These are phyloP conservation scores for Leptobrachium ailaonicum DNA, from an alignment of 2,113 vertebrate genomes.

Conservation along the genomic window DNA sequence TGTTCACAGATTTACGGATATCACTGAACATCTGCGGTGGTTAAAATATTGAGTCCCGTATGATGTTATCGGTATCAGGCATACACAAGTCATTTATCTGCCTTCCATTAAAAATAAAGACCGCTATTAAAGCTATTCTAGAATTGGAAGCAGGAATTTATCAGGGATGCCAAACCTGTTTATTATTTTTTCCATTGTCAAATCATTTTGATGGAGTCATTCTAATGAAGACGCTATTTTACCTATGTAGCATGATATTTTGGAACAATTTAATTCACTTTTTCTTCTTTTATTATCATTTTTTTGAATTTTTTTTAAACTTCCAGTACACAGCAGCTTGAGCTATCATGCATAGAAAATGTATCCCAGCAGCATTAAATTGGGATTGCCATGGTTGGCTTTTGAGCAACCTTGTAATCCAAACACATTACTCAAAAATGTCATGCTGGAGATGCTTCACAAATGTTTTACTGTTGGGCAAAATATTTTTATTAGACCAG, in stretches of 20 bases:
- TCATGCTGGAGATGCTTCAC: background rate
- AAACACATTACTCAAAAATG: background rate
- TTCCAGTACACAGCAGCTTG: background rate
- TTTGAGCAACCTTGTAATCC: constrained; percentile 1
- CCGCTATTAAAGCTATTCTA: constrained; percentile 13
- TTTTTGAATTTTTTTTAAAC: background rate
- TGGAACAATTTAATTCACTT: background rate
- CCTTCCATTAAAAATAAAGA: background rate
- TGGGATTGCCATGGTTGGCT: background rate
- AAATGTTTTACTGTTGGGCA: background rate
- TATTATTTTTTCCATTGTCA: constrained; percentile 39
- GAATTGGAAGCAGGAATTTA: constrained; percentile 36
- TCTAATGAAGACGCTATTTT: constrained; percentile 13
- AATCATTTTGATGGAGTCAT: constrained; percentile 18
- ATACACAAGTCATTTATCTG: constrained; percentile 2
- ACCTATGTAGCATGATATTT: background rate
- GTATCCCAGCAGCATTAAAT: constrained; percentile 1
- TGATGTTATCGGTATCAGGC: constrained; percentile 27
- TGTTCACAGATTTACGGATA: constrained; percentile 23
- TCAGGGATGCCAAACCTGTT: constrained; percentile 18
- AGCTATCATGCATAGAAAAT: constrained; percentile 1
- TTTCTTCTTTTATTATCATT: background rate
- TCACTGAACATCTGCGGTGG: constrained; percentile 33
- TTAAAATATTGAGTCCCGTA: constrained; percentile 28
- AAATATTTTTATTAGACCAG: background rate